A percentile compares a stretch with the other conserved stretches of the same genome.
phyloP scores from a whole-genome alignment of 2,888 invertebrate genomes.

The Pyrrhia umbra region DNA sequence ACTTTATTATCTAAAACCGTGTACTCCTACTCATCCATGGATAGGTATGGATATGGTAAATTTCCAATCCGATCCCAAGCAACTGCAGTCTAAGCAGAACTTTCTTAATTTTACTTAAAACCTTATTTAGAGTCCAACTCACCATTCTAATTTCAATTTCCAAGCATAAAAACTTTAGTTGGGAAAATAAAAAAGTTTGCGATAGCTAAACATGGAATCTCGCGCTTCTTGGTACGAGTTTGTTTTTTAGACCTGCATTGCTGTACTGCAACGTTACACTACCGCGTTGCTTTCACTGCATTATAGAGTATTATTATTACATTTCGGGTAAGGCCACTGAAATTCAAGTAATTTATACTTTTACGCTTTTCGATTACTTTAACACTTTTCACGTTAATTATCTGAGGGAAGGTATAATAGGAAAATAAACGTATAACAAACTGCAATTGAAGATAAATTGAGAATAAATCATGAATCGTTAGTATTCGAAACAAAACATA shows the following conservation, averaged over 20 bases:
- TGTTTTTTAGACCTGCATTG: slow-evolving; percentile 29
- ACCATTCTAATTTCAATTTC: slow-evolving; percentile 54
- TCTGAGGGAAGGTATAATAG: too few species aligned
- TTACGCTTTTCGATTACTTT: too few species aligned
- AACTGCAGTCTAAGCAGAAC: slow-evolving; percentile 41
- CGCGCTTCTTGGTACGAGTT: slow-evolving; percentile 23
- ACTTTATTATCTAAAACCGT: not conserved
- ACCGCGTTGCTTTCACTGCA: not conserved
- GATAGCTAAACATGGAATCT: slow-evolving; percentile 44
- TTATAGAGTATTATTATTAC: slow-evolving; percentile 3
- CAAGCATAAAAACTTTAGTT: slow-evolving; percentile 44
- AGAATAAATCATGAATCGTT: too few species aligned
- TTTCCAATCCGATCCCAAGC: slow-evolving; percentile 10
- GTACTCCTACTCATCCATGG: not conserved
- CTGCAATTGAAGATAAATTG: too few species aligned
- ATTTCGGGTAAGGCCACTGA: too few species aligned
- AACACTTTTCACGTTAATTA: too few species aligned
- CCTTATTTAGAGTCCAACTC: slow-evolving; percentile 36
- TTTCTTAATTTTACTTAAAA: slow-evolving; percentile 52
- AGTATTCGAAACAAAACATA: too few species aligned
- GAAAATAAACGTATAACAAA: too few species aligned
- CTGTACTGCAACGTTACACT: slow-evolving; percentile 10
- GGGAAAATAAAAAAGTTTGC: slow-evolving; percentile 51
- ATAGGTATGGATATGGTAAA: slow-evolving; percentile 13
- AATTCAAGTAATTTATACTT: too few species aligned